Percentiles rank a stretch among this genome's conserved stretches.
Evolutionary conservation across 2,888 invertebrate genomes (phyloP).

Genomic region (Pantelozetes paolii): DNA sequence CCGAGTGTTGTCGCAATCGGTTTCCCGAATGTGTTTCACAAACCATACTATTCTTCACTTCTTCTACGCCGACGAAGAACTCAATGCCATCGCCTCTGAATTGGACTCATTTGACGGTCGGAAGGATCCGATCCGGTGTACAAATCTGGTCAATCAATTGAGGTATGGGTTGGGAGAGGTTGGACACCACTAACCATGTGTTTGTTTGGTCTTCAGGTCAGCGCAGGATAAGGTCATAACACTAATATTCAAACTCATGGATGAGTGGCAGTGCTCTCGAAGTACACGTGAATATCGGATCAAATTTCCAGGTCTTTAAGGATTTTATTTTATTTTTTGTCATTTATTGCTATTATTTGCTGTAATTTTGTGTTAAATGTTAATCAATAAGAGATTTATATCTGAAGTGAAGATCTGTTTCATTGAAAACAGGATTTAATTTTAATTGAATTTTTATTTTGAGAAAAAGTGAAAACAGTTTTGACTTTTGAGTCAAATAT

Average conservation of each 20-base stretch:
- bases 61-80: conserved; percentile 94
- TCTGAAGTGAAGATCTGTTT: too few relatives aligned
- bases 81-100: conserved; percentile 91
- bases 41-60: conserved; percentile 89
- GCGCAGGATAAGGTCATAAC: conserved; percentile 44
- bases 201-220: conserved; percentile 27
- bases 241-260: conserved; percentile 43
- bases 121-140: conserved; percentile 94
- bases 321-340: neutral
- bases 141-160: conserved; percentile 87
- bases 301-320: conserved; percentile 64
- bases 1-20: conserved; percentile 37
- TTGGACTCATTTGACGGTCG: conserved; percentile 98
- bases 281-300: conserved; percentile 91
- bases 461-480: too few relatives aligned
- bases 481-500: too few relatives aligned
- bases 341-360: too few relatives aligned
- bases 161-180: conserved; percentile 61
- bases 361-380: too few relatives aligned
- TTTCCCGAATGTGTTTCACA: neutral
- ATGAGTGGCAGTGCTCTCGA: conserved; percentile 58
- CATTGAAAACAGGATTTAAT: too few relatives aligned
- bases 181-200: neutral
- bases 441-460: too few relatives aligned
- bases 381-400: too few relatives aligned